These are phyloP conservation scores for Pseudochirops corinnae DNA, from an alignment of 2,797 vertebrate species.

Conservation along the genomic window DNA sequence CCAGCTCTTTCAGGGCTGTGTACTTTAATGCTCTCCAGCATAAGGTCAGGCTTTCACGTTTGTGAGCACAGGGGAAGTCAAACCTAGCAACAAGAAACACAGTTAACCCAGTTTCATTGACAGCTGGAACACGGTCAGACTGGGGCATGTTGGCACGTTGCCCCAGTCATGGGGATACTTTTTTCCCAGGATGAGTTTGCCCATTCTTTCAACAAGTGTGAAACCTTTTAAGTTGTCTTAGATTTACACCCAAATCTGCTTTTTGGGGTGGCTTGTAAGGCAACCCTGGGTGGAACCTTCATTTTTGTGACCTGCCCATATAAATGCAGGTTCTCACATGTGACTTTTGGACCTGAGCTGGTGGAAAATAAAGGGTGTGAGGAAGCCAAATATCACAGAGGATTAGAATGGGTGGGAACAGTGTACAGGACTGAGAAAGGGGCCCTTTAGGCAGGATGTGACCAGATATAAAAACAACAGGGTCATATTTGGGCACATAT, in stretches of 20 bases:
- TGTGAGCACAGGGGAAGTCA: neutral
- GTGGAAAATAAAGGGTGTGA: neutral
- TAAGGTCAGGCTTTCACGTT: constrained; percentile 8
- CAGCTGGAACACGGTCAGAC: neutral
- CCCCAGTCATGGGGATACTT: neutral
- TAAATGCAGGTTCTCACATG: neutral
- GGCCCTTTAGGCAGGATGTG: neutral
- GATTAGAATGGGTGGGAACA: neutral
- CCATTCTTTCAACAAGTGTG: neutral
- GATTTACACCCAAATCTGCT: neutral
- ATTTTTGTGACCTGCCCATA: neutral
- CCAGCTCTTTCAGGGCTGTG: neutral
- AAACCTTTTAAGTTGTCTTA: neutral
- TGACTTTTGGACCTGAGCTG: neutral
- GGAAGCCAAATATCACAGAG: neutral
- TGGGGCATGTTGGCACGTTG: neutral
- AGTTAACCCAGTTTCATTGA: neutral
- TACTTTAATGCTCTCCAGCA: neutral
- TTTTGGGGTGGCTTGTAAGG: neutral
- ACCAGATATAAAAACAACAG: neutral
- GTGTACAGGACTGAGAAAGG: neutral
- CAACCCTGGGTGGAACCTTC: neutral
- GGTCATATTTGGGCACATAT: neutral
- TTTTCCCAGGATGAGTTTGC: neutral
- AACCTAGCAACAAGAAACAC: neutral